A percentile compares a stretch with the other conserved stretches of the same genome.
phyloP scores from a whole-genome alignment of 2,888 invertebrate species.

The Tetanocera ferruginea region DNA sequence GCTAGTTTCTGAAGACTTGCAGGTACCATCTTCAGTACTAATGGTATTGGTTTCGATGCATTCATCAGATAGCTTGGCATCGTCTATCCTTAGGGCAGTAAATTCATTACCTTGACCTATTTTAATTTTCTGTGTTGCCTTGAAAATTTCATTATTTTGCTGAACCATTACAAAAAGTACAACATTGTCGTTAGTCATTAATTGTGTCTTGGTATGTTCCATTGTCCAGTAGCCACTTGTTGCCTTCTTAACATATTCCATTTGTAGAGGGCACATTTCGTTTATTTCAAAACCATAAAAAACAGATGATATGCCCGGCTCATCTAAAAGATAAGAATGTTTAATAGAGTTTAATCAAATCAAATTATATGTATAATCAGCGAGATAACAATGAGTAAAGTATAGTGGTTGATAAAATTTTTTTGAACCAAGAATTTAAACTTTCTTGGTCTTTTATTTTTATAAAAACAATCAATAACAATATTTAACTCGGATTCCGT shows the following conservation, averaged over 20 bases:
- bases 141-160: constrained; percentile 53
- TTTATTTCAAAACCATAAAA: constrained; percentile 24
- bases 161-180: constrained; percentile 57
- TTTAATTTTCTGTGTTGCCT: constrained; percentile 26
- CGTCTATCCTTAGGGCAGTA: background rate
- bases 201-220: background rate
- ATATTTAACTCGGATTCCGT: no score
- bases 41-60: background rate
- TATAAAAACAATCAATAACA: no score
- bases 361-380: no score
- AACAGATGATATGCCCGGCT: constrained; percentile 15
- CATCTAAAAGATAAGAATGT: constrained; percentile 1
- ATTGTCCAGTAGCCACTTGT: constrained; percentile 8
- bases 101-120: constrained; percentile 29
- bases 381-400: no score
- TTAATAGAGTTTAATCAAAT: background rate
- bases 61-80: background rate
- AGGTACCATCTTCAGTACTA: background rate
- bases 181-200: constrained; percentile 50
- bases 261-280: background rate
- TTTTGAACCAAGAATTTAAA: no score
- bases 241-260: constrained; percentile 8
- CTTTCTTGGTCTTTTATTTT: no score
- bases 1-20: background rate
- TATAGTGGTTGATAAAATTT: no score